Conservation (phyloP, 1,140 invertebrate species). For the Platyscapa corneri region DNA sequence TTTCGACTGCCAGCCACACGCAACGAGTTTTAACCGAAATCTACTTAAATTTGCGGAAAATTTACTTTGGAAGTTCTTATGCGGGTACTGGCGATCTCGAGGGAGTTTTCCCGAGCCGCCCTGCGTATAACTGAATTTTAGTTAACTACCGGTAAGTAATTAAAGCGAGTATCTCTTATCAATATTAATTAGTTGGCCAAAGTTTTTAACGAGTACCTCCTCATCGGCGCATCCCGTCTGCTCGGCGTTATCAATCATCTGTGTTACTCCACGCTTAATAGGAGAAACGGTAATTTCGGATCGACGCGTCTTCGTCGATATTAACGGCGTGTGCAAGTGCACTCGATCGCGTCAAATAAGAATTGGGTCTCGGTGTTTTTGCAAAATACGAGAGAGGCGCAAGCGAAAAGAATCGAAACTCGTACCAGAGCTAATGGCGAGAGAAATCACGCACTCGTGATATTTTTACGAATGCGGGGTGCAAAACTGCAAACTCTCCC, state of each 20-base stretch:
- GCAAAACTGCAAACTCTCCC: conserved; percentile 15
- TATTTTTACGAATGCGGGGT: background rate
- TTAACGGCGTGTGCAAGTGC: too few species aligned
- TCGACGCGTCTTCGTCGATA: too few species aligned
- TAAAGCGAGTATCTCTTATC: background rate
- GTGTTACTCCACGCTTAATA: background rate
- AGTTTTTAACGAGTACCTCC: background rate
- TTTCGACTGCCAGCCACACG: background rate
- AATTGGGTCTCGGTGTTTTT: too few species aligned
- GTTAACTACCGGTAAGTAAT: background rate
- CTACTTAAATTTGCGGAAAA: background rate
- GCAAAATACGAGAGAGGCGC: background rate
- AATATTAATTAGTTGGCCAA: background rate
- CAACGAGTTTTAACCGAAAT: background rate
- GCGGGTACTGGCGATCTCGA: background rate
- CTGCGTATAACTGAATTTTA: background rate
- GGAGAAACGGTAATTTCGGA: background rate
- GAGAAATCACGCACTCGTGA: background rate
- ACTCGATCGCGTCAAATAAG: too few species aligned
- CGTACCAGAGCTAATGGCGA: background rate
- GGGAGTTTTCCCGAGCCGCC: background rate
- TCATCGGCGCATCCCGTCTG: background rate
- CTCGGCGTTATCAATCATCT: background rate
- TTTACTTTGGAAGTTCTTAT: background rate
- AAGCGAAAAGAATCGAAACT: background rate